Percentiles rank a stretch among this genome's conserved stretches.
phyloP scores from a whole-genome alignment of 2,797 vertebrate genomes.

The Ibycter americanus region DNA sequence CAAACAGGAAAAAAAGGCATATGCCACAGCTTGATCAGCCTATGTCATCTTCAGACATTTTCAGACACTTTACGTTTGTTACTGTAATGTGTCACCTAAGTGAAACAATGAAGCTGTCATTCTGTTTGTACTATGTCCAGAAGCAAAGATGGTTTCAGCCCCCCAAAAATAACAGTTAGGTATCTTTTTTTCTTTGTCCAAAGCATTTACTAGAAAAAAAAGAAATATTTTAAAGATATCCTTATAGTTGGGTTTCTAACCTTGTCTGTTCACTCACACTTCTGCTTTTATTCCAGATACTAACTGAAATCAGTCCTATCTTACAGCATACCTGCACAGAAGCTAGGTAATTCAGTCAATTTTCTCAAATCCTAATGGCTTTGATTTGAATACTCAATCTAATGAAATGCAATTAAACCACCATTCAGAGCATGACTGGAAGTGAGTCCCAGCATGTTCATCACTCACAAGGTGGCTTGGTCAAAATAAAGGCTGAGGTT shows the following conservation, averaged over 20 bases:
- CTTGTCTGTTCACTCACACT: not conserved
- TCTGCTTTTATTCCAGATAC: not conserved
- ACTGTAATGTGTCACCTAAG: not conserved
- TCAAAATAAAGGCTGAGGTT: not conserved
- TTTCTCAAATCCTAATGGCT: not conserved
- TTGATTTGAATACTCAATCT: not conserved
- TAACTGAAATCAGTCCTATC: not conserved
- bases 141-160: not conserved
- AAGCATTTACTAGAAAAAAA: not conserved
- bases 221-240: not conserved
- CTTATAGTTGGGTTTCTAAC: not conserved
- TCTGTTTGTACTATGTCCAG: not conserved
- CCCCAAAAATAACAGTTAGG: not conserved
- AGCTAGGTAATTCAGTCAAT: not conserved
- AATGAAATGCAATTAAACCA: not conserved
- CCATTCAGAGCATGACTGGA: not conserved
- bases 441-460: not conserved
- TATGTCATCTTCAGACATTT: not conserved
- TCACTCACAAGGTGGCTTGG: not conserved
- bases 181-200: not conserved
- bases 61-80: not conserved
- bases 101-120: not conserved
- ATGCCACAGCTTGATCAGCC: not conserved
- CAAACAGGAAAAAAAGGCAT: not conserved
- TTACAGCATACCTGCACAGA: not conserved